A percentile compares a stretch with the other conserved stretches of the same genome.
phyloP scores from a whole-genome alignment of 2,113 vertebrate species.

The Nanorana parkeri region DNA sequence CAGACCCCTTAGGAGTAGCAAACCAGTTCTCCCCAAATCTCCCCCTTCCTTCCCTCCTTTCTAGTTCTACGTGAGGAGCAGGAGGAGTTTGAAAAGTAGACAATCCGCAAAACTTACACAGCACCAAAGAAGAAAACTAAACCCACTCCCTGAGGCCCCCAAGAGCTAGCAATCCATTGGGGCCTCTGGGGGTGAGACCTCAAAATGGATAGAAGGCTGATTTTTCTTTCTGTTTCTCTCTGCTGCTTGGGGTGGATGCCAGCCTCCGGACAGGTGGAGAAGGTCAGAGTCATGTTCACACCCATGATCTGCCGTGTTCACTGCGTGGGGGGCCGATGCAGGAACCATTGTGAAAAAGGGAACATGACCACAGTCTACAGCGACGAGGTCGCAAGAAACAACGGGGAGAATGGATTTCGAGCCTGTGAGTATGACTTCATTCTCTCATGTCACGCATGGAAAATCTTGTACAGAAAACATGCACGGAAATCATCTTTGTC shows the following conservation, averaged over 20 bases:
- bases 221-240: slow-evolving; percentile 60
- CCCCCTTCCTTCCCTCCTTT: slow-evolving; percentile 7
- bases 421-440: slow-evolving; percentile 83
- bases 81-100: slow-evolving; percentile 28
- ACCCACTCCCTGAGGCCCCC: slow-evolving; percentile 5
- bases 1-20: slow-evolving; percentile 19
- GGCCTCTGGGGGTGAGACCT: slow-evolving; percentile 12
- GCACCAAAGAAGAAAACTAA: slow-evolving; percentile 6
- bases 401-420: slow-evolving; percentile 86
- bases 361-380: slow-evolving; percentile 92
- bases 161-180: slow-evolving; percentile 47
- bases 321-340: slow-evolving; percentile 81
- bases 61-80: slow-evolving; percentile 47
- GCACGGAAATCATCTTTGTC: background rate
- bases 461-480: background rate
- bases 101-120: slow-evolving; percentile 25
- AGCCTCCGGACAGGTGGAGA: slow-evolving; percentile 74
- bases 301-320: slow-evolving; percentile 94
- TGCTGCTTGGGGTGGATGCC: slow-evolving; percentile 59
- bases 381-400: slow-evolving; percentile 72
- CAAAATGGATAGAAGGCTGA: slow-evolving; percentile 45
- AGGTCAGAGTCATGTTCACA: slow-evolving; percentile 92
- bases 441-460: background rate
- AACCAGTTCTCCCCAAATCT: background rate
- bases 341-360: slow-evolving; percentile 89